A percentile compares a stretch with the other conserved stretches of the same genome.
These are phyloP conservation scores for Dromococcyx pavoninus DNA, from an alignment of 2,797 vertebrate species.

Conservation along the genomic window DNA sequence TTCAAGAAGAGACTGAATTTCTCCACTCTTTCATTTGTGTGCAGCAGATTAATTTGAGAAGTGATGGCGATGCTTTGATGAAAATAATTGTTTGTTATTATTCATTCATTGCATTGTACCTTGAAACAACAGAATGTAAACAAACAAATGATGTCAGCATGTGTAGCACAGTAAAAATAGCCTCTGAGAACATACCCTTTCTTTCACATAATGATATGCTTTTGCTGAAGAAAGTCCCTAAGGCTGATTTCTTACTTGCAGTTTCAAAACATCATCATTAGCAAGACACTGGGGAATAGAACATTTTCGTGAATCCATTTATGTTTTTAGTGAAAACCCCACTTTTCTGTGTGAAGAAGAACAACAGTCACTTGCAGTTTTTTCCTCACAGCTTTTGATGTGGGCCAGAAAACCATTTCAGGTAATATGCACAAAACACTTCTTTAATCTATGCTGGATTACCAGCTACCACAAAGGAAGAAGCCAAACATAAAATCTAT, in stretches of 20 bases:
- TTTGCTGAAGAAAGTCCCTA: conserved; percentile 51
- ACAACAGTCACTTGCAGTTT: background rate
- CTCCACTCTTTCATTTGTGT: background rate
- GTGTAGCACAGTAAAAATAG: conserved; percentile 41
- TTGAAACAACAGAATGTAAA: conserved; percentile 24
- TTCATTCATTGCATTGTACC: background rate
- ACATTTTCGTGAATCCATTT: conserved; percentile 14
- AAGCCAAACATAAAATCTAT: conserved; percentile 32
- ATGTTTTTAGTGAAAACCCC: conserved; percentile 32
- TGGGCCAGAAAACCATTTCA: conserved; percentile 32
- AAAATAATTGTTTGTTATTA: background rate
- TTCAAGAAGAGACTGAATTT: background rate
- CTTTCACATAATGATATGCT: conserved; percentile 66
- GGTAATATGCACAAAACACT: background rate
- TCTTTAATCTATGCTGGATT: background rate
- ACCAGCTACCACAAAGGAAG: conserved; percentile 1
- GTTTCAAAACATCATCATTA: conserved; percentile 58
- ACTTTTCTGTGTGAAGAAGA: conserved; percentile 6
- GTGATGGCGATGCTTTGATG: background rate
- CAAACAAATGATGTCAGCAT: conserved; percentile 15
- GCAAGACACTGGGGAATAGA: conserved; percentile 38
- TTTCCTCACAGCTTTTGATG: conserved; percentile 26
- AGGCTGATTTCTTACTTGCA: conserved; percentile 43
- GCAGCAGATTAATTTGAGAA: background rate
- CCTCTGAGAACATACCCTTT: conserved; percentile 34